phyloP scores from a whole-genome alignment of 2,797 vertebrate genomes.

The Pseudocheirus occidentalis region DNA sequence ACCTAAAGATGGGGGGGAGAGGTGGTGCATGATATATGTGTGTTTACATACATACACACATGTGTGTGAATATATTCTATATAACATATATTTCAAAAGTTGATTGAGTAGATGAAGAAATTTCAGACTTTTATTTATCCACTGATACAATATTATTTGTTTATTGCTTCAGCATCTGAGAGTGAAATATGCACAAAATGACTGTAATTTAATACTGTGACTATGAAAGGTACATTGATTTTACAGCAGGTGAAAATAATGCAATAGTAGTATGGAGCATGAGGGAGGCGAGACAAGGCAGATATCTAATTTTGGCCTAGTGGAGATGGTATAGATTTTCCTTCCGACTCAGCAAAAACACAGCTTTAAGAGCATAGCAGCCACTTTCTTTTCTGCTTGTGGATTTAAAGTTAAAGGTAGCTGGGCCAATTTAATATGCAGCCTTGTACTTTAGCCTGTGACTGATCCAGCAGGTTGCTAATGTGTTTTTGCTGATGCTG shows the following conservation, averaged over 20 bases:
- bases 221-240: slow-evolving; percentile 79
- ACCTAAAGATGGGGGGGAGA: slow-evolving; percentile 6
- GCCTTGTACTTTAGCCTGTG: slow-evolving; percentile 49
- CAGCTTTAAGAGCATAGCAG: slow-evolving; percentile 39
- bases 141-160: slow-evolving; percentile 62
- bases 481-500: slow-evolving; percentile 5
- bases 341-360: slow-evolving; percentile 77
- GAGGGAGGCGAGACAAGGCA: slow-evolving; percentile 54
- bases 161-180: slow-evolving; percentile 53
- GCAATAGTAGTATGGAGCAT: slow-evolving; percentile 70
- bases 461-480: slow-evolving; percentile 32
- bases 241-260: slow-evolving; percentile 82
- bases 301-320: slow-evolving; percentile 75
- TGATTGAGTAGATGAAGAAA: slow-evolving; percentile 42
- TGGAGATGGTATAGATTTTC: slow-evolving; percentile 77
- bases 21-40: not conserved
- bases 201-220: slow-evolving; percentile 80
- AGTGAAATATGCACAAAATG: slow-evolving; percentile 70
- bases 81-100: slow-evolving; percentile 1
- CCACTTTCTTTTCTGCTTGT: slow-evolving; percentile 62
- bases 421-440: slow-evolving; percentile 21
- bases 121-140: slow-evolving; percentile 61
- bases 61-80: too few relatives aligned
- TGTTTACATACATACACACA: not conserved
- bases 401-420: slow-evolving; percentile 62